A percentile compares a stretch with the other conserved stretches of the same genome.
phyloP scores from a whole-genome alignment of 2,888 invertebrate genomes.

The Busseola fusca region DNA sequence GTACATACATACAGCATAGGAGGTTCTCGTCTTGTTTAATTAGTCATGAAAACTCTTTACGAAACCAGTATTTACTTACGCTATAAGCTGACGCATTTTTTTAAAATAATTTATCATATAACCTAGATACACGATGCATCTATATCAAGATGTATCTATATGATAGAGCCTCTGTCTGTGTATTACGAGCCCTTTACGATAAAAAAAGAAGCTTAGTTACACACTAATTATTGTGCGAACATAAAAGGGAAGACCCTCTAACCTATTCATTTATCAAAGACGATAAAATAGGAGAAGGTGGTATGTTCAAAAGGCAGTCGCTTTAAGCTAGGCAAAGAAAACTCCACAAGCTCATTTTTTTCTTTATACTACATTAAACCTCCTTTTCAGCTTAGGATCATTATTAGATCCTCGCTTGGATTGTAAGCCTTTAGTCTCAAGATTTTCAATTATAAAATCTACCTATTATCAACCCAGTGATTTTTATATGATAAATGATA shows the following conservation, averaged over 20 bases:
- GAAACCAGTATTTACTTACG: background rate
- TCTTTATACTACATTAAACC: background rate
- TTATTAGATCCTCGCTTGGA: background rate
- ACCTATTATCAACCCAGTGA: background rate
- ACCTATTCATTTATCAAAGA: background rate
- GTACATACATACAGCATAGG: background rate
- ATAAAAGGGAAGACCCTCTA: background rate
- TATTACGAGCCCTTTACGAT: conserved; percentile 14
- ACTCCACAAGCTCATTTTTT: background rate
- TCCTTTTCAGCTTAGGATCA: background rate
- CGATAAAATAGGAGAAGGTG: background rate
- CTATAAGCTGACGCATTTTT: background rate
- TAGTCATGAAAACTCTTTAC: background rate
- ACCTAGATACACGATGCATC: background rate
- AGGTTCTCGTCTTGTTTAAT: background rate
- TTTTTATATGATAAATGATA: no score
- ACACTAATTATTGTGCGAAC: background rate
- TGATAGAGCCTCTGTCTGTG: background rate
- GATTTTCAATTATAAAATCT: background rate
- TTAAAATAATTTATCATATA: background rate
- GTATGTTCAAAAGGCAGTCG: conserved; percentile 3
- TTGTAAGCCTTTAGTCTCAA: conserved; percentile 4
- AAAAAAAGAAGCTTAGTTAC: background rate
- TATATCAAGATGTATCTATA: background rate
- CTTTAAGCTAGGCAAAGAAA: background rate